Conservation (phyloP, 2,888 invertebrate species). For the Aspidiotus destructor region DNA sequence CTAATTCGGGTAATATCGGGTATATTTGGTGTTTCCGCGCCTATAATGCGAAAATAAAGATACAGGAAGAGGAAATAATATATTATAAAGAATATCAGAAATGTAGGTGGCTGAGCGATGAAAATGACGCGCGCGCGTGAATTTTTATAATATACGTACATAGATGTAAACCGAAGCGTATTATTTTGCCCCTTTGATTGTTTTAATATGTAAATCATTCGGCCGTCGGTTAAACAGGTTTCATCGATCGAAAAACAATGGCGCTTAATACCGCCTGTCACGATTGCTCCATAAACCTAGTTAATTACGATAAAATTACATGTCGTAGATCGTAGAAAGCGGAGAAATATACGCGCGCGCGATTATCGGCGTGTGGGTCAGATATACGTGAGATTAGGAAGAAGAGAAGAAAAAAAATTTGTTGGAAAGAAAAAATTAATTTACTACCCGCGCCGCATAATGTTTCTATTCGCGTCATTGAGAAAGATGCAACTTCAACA, state of each 20-base stretch:
- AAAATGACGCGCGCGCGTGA: too few relatives aligned
- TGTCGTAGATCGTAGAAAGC: constrained; percentile 1
- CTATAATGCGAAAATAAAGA: too few relatives aligned
- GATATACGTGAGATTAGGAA: constrained; percentile 3
- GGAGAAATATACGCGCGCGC: not conserved
- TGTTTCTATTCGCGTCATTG: too few relatives aligned
- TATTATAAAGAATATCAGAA: too few relatives aligned
- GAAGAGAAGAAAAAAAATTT: not conserved
- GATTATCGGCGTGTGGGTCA: not conserved
- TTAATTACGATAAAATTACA: constrained; percentile 21
- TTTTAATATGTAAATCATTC: constrained; percentile 5
- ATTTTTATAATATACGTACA: too few relatives aligned
- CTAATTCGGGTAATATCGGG: too few relatives aligned
- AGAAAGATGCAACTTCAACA: too few relatives aligned
- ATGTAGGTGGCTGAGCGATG: too few relatives aligned
- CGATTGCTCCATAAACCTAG: constrained; percentile 31
- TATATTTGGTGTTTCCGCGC: too few relatives aligned
- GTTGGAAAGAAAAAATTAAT: not conserved
- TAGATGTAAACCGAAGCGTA: not conserved
- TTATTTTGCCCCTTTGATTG: constrained; percentile 1
- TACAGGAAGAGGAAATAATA: too few relatives aligned
- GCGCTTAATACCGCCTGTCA: constrained; percentile 28
- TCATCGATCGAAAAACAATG: constrained; percentile 30
- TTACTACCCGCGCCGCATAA: too few relatives aligned
- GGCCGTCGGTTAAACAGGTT: constrained; percentile 22